Percentiles rank a stretch among this genome's conserved stretches.
phyloP scores from a whole-genome alignment of 2,888 invertebrate genomes.

The Troides aeacus region DNA sequence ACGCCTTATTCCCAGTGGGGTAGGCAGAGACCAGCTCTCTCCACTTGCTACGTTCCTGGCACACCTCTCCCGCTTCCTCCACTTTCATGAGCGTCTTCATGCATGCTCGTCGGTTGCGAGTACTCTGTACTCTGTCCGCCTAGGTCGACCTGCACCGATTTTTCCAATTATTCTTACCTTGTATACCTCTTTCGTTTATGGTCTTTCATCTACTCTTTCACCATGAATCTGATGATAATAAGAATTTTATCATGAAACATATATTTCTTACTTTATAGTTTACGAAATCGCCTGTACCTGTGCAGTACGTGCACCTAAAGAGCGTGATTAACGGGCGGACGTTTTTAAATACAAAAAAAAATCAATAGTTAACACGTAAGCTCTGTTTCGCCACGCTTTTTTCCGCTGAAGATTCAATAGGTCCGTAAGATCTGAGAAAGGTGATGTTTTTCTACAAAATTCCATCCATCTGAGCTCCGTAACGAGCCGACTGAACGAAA shows the following conservation, averaged over 20 bases:
- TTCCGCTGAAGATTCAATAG: slow-evolving; percentile 45
- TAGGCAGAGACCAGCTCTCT: too few species aligned
- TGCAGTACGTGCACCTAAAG: slow-evolving; percentile 7
- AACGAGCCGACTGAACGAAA: slow-evolving; percentile 49
- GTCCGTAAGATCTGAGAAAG: slow-evolving; percentile 42
- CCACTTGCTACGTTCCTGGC: too few species aligned
- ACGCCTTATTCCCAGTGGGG: too few species aligned
- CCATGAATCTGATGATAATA: too few species aligned
- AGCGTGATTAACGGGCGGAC: slow-evolving; percentile 36
- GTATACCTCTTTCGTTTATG: too few species aligned
- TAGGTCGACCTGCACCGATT: too few species aligned
- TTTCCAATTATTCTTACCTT: too few species aligned
- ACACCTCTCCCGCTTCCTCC: too few species aligned
- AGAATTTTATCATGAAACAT: neutral
- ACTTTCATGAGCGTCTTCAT: too few species aligned
- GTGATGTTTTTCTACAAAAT: slow-evolving; percentile 44
- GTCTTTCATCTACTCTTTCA: too few species aligned
- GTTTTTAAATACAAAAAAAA: slow-evolving; percentile 40
- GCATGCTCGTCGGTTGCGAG: too few species aligned
- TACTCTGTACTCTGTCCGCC: too few species aligned
- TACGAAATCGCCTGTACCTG: neutral
- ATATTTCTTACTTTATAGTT: neutral
- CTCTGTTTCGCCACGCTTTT: slow-evolving; percentile 58
- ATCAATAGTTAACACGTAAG: slow-evolving; percentile 51
- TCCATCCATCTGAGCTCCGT: slow-evolving; percentile 43